Base-by-base conservation (phyloP, 2,797 vertebrate species). In the Clarias pachynema region DNA sequence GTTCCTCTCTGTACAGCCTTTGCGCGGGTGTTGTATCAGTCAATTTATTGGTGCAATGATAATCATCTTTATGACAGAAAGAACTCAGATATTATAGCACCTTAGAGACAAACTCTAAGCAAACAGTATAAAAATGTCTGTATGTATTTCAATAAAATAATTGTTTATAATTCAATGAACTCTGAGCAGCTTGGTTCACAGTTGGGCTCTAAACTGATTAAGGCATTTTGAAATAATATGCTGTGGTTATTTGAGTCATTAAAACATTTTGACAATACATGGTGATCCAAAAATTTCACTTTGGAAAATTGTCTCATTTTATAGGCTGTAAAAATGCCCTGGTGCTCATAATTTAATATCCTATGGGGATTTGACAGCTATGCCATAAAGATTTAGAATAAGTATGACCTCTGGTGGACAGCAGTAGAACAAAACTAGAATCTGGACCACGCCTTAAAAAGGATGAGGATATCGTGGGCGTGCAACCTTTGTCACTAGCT, bases 41-140 rank as follows among this genome's bases (percentile, higher is more conserved):
- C 26, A 5, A 14, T 89, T 88, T 88, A 90, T 86, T 70, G 84
- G 68, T 77, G 57, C 40, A 83, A 68, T 81, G 15, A 49, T 84
- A 78, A 84, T 89, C 56, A 63, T n/a, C 69, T 78, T 83, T 86
- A 86, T 85, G 87, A 86, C 69, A 49, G 20, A 72, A 59, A 53
- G 40, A 53, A 31, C 49, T 31, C n/a, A 72, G 79, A 40, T 29
- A 78, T 18, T 16, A 66, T 22, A 56, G 56, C 29, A 34, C 20
- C 56, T 5, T 22, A 34, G 31, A 78, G 10, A 24, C 31, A 78
- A 34, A 37, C 56, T 78, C 10, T 14, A 1, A 60, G 56, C 14
- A 37, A 60, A 74, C 44, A 56, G 7, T 31, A 49, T 8, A 56
- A 31, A 75, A 31, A 8, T 9, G 44, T 44, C 44, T 44, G 20